A percentile compares a stretch with the other conserved stretches of the same genome.
Evolutionary conservation across 2,113 vertebrate genomes (phyloP).

Genomic region (Equus przewalskii): DNA sequence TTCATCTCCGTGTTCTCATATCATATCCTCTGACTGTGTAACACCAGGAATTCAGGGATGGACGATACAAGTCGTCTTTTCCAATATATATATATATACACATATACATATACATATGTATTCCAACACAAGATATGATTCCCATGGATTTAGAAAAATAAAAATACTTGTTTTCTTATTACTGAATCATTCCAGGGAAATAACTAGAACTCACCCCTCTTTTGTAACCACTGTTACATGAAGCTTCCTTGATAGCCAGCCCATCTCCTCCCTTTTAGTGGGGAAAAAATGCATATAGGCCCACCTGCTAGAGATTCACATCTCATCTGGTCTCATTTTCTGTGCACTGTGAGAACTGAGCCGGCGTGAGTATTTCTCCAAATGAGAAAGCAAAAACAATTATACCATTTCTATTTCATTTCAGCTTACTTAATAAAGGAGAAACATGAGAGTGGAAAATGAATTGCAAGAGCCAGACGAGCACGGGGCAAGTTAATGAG

Average conservation of each 20-base stretch:
- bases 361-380: constrained; percentile 64
- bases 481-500: constrained; percentile 79
- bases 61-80: not conserved
- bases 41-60: not conserved
- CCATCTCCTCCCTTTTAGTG: not conserved
- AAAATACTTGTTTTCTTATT: constrained; percentile 17
- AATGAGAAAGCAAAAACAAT: constrained; percentile 82
- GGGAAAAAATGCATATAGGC: not conserved
- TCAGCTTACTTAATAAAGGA: constrained; percentile 80
- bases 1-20: not conserved
- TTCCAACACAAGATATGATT: not conserved
- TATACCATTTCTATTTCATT: constrained; percentile 82
- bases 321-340: constrained; percentile 49
- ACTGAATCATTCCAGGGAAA: not conserved
- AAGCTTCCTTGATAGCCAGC: not conserved
- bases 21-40: not conserved
- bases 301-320: not conserved
- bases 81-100: too few species aligned
- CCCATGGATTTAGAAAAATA: constrained; percentile 5
- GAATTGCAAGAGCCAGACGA: constrained; percentile 78
- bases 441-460: constrained; percentile 82
- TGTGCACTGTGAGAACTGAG: constrained; percentile 64
- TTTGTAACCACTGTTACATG: not conserved
- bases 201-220: not conserved
- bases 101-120: not conserved